Percentiles rank a stretch among this genome's conserved stretches.
phyloP scores from a whole-genome alignment of 2,888 invertebrate species.

The Torymus aiolomorphi region DNA sequence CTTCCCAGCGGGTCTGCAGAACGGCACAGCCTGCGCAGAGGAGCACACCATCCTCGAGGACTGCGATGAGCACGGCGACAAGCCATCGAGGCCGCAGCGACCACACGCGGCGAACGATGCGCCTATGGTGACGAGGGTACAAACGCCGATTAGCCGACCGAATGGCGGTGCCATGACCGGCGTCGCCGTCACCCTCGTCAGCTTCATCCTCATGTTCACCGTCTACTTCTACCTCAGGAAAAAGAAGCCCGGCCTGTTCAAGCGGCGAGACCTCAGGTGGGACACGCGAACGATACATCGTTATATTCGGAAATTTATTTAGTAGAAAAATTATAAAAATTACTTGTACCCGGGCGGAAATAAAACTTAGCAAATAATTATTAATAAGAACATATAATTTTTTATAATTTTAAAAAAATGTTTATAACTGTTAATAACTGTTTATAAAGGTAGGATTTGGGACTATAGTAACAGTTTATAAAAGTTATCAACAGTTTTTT shows the following conservation, averaged over 20 bases:
- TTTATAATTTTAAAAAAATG: too few species aligned
- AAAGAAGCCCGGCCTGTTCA: constrained; percentile 58
- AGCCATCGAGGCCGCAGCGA: neutral
- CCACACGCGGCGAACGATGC: neutral
- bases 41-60: neutral
- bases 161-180: constrained; percentile 55
- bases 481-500: too few species aligned
- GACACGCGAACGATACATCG: neutral
- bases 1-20: constrained; percentile 47
- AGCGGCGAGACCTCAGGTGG: constrained; percentile 59
- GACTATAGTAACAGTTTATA: too few species aligned
- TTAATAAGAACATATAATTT: too few species aligned
- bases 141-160: neutral
- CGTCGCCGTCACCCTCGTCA: constrained; percentile 59
- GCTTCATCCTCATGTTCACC: constrained; percentile 55
- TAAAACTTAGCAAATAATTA: too few species aligned
- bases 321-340: too few species aligned
- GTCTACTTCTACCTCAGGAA: constrained; percentile 66
- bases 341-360: too few species aligned
- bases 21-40: constrained; percentile 53
- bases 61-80: neutral
- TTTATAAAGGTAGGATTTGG: too few species aligned
- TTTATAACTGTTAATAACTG: too few species aligned
- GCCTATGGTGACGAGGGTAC: constrained; percentile 1
- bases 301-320: too few species aligned